A percentile compares a stretch with the other conserved stretches of the same genome.
These are phyloP conservation scores for Magallana ariakensis DNA, from an alignment of 1,140 invertebrate genomes.

Conservation along the genomic window DNA sequence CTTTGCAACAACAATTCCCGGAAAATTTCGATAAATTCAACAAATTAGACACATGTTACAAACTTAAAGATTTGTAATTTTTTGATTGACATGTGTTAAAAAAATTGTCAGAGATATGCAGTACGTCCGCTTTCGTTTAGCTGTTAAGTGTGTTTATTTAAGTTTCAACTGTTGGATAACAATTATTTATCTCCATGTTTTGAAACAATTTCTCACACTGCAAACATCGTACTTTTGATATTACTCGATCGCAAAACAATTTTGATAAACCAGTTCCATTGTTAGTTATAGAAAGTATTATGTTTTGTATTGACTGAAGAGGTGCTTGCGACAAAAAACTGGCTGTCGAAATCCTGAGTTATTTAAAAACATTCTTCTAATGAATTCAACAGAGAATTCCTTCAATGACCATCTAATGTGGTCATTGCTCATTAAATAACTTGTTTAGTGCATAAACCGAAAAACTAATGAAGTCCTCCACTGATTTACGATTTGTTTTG, in stretches of 20 bases:
- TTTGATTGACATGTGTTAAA: not conserved
- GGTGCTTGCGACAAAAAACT: not conserved
- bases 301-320: not conserved
- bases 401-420: not conserved
- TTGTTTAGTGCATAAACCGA: not conserved
- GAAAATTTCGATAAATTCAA: too few species aligned
- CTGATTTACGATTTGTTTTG: conserved; percentile 28
- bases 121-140: not conserved
- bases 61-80: too few species aligned
- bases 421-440: conserved; percentile 4
- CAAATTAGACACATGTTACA: too few species aligned
- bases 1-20: too few species aligned
- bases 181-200: not conserved
- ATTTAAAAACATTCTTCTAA: conserved; percentile 4
- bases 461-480: not conserved
- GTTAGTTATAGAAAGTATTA: not conserved
- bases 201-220: not conserved
- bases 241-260: not conserved
- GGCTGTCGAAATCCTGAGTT: not conserved
- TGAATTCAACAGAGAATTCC: not conserved
- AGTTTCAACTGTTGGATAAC: not conserved
- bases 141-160: not conserved
- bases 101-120: not conserved
- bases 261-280: not conserved
- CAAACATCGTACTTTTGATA: not conserved